Evolutionary conservation across 2,113 vertebrate species (phyloP).

Genomic region (Scomber scombrus): DNA sequence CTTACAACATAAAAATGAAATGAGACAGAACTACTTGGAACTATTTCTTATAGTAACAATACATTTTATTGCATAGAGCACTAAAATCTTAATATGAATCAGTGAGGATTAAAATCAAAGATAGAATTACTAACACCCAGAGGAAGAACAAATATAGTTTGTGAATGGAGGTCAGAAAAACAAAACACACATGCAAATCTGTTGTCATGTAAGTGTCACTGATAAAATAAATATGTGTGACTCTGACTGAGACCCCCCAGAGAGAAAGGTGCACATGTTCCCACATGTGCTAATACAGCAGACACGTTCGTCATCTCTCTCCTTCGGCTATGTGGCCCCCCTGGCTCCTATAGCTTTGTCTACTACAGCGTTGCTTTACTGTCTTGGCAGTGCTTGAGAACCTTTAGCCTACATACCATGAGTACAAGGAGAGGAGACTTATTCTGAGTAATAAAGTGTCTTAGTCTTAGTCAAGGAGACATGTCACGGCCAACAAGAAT

Average conservation of each 20-base stretch:
- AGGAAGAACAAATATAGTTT: background rate
- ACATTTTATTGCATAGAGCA: too few relatives aligned
- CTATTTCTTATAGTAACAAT: background rate
- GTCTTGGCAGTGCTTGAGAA: slow-evolving; percentile 29
- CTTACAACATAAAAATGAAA: background rate
- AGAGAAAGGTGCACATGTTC: background rate
- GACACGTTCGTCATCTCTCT: slow-evolving; percentile 2
- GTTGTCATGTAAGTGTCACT: background rate
- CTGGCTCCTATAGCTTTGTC: slow-evolving; percentile 8
- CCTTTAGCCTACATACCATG: slow-evolving; percentile 67
- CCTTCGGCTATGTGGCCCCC: background rate
- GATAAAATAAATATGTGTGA: slow-evolving; percentile 8
- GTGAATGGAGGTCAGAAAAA: too few relatives aligned
- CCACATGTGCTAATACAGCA: slow-evolving; percentile 21
- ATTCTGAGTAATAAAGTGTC: slow-evolving; percentile 46
- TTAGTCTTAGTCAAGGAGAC: slow-evolving; percentile 56
- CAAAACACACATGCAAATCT: too few relatives aligned
- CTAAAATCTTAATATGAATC: too few relatives aligned
- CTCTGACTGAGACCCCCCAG: background rate
- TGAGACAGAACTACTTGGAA: too few relatives aligned
- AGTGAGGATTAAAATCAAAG: background rate
- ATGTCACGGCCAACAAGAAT: slow-evolving; percentile 58
- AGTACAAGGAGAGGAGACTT: slow-evolving; percentile 25
- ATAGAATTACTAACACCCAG: too few relatives aligned
- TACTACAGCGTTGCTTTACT: slow-evolving; percentile 15